Evolutionary conservation across 2,797 vertebrate genomes (phyloP).

Genomic region (Gastrophryne carolinensis): DNA sequence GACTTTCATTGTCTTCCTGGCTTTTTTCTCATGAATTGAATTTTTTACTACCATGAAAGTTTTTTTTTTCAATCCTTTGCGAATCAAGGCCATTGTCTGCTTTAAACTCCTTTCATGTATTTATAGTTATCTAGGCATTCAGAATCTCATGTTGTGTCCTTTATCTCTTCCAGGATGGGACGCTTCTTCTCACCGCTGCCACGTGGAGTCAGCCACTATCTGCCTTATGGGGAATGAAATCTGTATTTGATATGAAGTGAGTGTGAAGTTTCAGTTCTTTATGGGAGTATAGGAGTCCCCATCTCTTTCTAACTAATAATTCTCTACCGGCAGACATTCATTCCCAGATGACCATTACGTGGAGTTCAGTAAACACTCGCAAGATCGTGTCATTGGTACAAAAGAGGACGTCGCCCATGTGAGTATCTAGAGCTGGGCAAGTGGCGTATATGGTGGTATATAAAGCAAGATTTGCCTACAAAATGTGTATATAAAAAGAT

Average conservation of each 20-base stretch:
- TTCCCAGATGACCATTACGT: constrained; percentile 97
- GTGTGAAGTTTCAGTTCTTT: constrained; percentile 56
- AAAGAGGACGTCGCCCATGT: constrained; percentile 95
- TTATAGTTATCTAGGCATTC: neutral
- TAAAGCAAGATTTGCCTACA: too few relatives aligned
- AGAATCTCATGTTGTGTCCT: neutral
- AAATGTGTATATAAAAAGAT: too few relatives aligned
- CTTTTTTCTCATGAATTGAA: too few relatives aligned
- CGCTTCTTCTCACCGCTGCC: constrained; percentile 92
- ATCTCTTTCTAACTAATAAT: neutral
- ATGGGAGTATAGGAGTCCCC: neutral
- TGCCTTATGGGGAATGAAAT: constrained; percentile 98
- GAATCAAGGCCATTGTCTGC: too few relatives aligned
- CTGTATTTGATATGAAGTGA: constrained; percentile 99
- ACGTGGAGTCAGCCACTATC: constrained; percentile 97
- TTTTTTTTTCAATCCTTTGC: too few relatives aligned
- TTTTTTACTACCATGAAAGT: too few relatives aligned
- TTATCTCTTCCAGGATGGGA: constrained; percentile 81
- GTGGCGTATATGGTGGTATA: neutral
- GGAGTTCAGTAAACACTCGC: constrained; percentile 98
- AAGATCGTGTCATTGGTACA: constrained; percentile 96
- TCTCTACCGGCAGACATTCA: constrained; percentile 82
- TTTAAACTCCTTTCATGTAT: too few relatives aligned
- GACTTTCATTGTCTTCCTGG: too few relatives aligned
- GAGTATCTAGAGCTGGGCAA: constrained; percentile 58